Conservation (phyloP, 2,888 invertebrate species). For the Scaptomyza cyrtandrae region DNA sequence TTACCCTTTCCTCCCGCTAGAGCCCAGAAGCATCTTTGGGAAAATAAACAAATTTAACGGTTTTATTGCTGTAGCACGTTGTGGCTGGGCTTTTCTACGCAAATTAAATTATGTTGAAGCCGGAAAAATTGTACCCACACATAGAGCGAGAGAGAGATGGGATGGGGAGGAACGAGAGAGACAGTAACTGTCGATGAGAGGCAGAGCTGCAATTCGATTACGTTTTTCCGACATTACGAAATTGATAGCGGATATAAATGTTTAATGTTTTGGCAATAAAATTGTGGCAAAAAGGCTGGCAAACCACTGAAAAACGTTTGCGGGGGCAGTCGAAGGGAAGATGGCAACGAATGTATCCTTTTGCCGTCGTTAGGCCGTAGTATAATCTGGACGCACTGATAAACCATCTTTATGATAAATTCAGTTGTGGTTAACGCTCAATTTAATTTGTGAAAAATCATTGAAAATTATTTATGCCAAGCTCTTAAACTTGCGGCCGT, state of each 20-base stretch:
- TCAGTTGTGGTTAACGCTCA: constrained; percentile 76
- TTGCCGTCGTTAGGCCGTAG: constrained; percentile 9
- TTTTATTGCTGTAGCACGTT: constrained; percentile 77
- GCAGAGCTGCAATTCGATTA: constrained; percentile 71
- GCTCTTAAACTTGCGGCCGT: background rate
- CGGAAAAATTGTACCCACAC: constrained; percentile 53
- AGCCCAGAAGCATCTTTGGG: constrained; percentile 29
- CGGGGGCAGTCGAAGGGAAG: background rate
- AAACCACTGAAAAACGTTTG: constrained; percentile 30
- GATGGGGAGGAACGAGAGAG: background rate
- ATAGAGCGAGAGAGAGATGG: background rate
- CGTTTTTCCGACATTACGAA: constrained; percentile 67
- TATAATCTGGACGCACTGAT: constrained; percentile 54
- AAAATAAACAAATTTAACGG: constrained; percentile 79
- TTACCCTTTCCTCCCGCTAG: too few species aligned
- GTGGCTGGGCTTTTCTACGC: constrained; percentile 65
- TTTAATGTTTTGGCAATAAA: constrained; percentile 80
- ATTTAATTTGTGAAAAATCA: constrained; percentile 79
- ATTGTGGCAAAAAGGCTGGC: constrained; percentile 61
- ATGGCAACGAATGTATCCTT: background rate
- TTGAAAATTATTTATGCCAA: constrained; percentile 70
- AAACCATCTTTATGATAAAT: constrained; percentile 77
- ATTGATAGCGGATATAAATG: constrained; percentile 80
- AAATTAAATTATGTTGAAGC: constrained; percentile 77
- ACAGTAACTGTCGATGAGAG: constrained; percentile 8